Base-by-base conservation (phyloP, 2,888 invertebrate species). In the Salticus scenicus region DNA sequence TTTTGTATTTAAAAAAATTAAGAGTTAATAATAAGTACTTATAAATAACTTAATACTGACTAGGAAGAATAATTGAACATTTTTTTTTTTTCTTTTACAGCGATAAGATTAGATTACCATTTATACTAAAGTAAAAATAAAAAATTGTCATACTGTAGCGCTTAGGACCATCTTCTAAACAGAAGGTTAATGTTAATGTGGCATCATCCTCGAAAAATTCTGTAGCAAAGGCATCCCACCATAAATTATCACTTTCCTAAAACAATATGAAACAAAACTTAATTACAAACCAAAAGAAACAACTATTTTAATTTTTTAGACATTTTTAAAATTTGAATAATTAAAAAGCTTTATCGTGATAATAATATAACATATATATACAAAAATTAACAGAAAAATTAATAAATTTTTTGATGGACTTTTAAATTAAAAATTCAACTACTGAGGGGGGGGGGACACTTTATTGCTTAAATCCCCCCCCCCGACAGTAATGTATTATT, bases 191-290 rank as follows among this genome's bases (percentile, higher is more conserved):
- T 41, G 98, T 98, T 90, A 99, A 93, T 90, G 97, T 96, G 90
- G 99, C 98, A 92, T 99, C 98, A 91, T 99, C 99, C 93, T 99
- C 99, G 92, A 99, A 99, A 93, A 99, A 99, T 92, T 99, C 99
- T 89, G 97, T 98, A 90, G 98, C 97, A 93, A 99, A 99, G 89
- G 98, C 96, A 92, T 99, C 99, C 98, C 99, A 99, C 99, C 99
- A 99, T 90, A 98, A 94, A 92, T 98, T 98, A 93, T 99, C 98
- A 92, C 97, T 97, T 91, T 98, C 98, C 95, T 97, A 93, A 24
- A 78, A 74, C 41, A 14, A 73, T 12, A 20, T 31, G 51, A 70
- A 28, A 27, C 24, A 31, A 33, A n/a, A 7, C n/a, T 20, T 63
- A 57, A 74, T 47, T 14, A 37, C 12, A 69, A 2, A n/a, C 17